Evolutionary conservation across 1,140 invertebrate species (phyloP).

Genomic region (Drosophila bocki): DNA sequence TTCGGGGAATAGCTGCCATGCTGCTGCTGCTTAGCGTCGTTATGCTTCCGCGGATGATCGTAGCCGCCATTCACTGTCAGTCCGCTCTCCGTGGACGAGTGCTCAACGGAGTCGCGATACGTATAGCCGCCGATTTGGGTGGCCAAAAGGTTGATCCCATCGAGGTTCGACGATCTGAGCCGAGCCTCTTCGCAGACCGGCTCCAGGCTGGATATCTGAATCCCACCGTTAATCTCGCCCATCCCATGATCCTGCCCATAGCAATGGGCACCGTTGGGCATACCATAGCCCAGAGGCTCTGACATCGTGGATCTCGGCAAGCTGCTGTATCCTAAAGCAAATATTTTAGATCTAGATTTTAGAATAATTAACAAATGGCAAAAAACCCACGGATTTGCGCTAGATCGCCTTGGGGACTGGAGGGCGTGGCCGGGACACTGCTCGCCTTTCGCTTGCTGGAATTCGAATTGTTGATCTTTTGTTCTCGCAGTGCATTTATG

Average conservation of each 20-base stretch:
- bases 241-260: conserved; percentile 75
- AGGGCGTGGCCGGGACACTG: conserved; percentile 94
- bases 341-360: background rate
- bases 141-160: conserved; percentile 53
- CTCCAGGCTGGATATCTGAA: conserved; percentile 85
- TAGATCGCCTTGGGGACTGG: conserved; percentile 87
- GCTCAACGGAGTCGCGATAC: conserved; percentile 91
- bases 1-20: conserved; percentile 65
- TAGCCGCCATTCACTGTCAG: conserved; percentile 86
- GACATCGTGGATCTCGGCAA: conserved; percentile 92
- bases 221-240: conserved; percentile 44
- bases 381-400: conserved; percentile 76
- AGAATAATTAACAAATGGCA: conserved; percentile 12
- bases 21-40: conserved; percentile 82
- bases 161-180: conserved; percentile 66
- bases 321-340: conserved; percentile 90
- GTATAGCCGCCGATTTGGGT: conserved; percentile 86
- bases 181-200: conserved; percentile 87
- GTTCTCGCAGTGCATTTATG: conserved; percentile 77
- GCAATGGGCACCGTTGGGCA: conserved; percentile 60
- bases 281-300: conserved; percentile 86
- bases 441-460: conserved; percentile 91
- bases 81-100: conserved; percentile 87
- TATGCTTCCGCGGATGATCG: conserved; percentile 82
- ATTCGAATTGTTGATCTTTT: conserved; percentile 87